Evolutionary conservation across 2,797 vertebrate species (phyloP).

Genomic region (Taenioides sp.): DNA sequence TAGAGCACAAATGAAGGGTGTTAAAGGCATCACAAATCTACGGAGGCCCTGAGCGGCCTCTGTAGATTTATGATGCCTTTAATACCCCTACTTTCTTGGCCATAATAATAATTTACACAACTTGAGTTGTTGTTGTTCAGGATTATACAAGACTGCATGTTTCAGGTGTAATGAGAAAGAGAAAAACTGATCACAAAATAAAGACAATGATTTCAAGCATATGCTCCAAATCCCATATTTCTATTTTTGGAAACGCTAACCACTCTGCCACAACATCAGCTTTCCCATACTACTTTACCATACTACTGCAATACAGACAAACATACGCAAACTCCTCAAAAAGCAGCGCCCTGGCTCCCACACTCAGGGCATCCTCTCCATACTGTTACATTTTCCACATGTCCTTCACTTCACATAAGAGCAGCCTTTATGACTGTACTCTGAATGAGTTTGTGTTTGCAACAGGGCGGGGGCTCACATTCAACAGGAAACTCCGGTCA

Average conservation of each 20-base stretch:
- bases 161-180: too few species aligned
- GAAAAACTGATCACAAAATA: background rate
- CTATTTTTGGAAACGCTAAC: background rate
- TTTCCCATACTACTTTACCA: background rate
- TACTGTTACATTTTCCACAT: constrained; percentile 39
- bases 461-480: background rate
- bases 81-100: too few species aligned
- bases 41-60: too few species aligned
- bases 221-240: background rate
- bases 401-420: constrained; percentile 47
- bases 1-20: too few species aligned
- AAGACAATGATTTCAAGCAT: background rate
- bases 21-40: too few species aligned
- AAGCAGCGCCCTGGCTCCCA: constrained; percentile 5
- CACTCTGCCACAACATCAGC: background rate
- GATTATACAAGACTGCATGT: too few species aligned
- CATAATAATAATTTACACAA: too few species aligned
- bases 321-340: background rate
- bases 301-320: background rate
- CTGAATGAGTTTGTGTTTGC: constrained; percentile 11
- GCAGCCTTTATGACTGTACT: constrained; percentile 42
- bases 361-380: background rate
- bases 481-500: constrained; percentile 9
- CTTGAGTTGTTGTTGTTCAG: too few species aligned
- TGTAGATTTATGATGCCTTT: too few species aligned